Percentiles rank a stretch among this genome's conserved stretches.
phyloP scores from a whole-genome alignment of 2,888 invertebrate genomes.

The Lithophane semibrunnea region DNA sequence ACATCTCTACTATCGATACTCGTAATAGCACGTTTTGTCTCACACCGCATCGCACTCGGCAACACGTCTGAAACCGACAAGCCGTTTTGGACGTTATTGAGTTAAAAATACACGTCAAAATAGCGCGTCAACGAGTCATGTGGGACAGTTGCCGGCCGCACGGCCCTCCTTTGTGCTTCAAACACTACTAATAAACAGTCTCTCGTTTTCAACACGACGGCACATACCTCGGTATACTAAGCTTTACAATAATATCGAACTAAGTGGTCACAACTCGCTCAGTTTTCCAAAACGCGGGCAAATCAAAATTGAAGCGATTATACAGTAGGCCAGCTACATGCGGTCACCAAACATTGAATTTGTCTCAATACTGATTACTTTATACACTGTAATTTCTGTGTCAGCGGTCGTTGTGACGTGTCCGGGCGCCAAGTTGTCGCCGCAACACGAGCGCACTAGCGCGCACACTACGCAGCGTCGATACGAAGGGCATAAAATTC shows the following conservation, averaged over 20 bases:
- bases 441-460: conserved; percentile 14
- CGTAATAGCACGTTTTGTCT: conserved; percentile 62
- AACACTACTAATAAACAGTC: conserved; percentile 80
- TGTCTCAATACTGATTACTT: conserved; percentile 70
- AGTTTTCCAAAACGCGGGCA: conserved; percentile 45
- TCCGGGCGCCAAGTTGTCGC: conserved; percentile 58
- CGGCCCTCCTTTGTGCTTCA: conserved; percentile 75
- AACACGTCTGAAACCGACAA: conserved; percentile 46
- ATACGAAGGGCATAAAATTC: conserved; percentile 47
- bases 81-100: conserved; percentile 66
- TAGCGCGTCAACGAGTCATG: conserved; percentile 48
- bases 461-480: conserved; percentile 55
- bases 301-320: conserved; percentile 67
- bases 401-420: conserved; percentile 49
- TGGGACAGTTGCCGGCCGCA: conserved; percentile 55
- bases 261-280: conserved; percentile 64
- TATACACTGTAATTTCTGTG: conserved; percentile 58
- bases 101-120: conserved; percentile 66
- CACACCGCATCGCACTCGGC: conserved; percentile 50
- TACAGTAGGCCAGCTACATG: conserved; percentile 77
- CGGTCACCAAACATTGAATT: conserved; percentile 64
- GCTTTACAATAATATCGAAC: conserved; percentile 67
- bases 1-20: conserved; percentile 58
- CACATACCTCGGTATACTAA: conserved; percentile 69
- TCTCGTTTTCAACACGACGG: conserved; percentile 73